Evolutionary conservation across 1,140 invertebrate species (phyloP).

Genomic region (Hermatobates lingyangjiaoensis): DNA sequence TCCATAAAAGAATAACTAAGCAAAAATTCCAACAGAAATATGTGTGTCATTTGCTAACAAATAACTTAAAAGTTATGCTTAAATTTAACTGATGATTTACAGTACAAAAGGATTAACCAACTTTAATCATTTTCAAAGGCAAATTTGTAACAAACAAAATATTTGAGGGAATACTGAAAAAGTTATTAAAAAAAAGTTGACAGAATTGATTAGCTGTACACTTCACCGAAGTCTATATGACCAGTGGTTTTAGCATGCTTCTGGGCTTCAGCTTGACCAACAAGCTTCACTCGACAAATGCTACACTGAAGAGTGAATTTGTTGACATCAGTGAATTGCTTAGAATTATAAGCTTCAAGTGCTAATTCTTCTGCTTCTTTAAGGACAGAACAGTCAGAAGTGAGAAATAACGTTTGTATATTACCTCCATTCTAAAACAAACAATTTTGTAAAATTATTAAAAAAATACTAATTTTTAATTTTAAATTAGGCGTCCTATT

Average conservation of each 20-base stretch:
- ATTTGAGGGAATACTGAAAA: too few species aligned
- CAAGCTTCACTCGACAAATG: conserved; percentile 50
- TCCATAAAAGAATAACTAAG: too few species aligned
- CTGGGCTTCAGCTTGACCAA: conserved; percentile 59
- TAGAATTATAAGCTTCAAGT: conserved; percentile 63
- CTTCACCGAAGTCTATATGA: conserved; percentile 77
- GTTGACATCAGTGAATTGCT: conserved; percentile 76
- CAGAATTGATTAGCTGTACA: conserved; percentile 21
- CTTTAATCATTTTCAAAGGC: too few species aligned
- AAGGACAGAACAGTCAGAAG: conserved; percentile 48
- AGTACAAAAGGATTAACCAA: too few species aligned
- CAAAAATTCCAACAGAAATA: too few species aligned
- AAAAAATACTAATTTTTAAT: background rate
- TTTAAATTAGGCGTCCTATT: background rate
- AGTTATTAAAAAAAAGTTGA: too few species aligned
- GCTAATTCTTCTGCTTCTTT: conserved; percentile 65
- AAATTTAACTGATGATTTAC: too few species aligned
- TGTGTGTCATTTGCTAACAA: too few species aligned
- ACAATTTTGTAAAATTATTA: background rate
- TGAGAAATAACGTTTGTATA: conserved; percentile 62
- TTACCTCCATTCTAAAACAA: conserved; percentile 28
- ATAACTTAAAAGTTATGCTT: too few species aligned
- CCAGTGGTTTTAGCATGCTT: conserved; percentile 66
- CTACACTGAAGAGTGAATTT: conserved; percentile 70
- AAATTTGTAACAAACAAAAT: too few species aligned